These are phyloP conservation scores for Procapra przewalskii DNA, from an alignment of 2,113 vertebrate genomes.

Conservation along the genomic window DNA sequence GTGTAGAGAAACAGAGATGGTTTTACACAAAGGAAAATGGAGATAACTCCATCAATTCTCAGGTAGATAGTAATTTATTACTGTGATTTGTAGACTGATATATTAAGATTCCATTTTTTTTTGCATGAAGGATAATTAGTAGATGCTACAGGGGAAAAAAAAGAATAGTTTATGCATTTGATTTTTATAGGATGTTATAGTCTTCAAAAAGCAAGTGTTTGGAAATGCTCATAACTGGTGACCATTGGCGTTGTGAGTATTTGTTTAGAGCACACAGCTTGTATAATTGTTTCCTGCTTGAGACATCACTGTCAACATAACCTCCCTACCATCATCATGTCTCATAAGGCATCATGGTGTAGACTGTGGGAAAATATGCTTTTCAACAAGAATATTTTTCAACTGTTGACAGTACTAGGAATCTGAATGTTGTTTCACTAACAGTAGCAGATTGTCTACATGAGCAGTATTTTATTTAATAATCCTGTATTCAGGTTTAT, in stretches of 20 bases:
- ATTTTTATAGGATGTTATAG: background rate
- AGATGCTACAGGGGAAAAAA: background rate
- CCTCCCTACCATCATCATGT: background rate
- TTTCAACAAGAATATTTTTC: background rate
- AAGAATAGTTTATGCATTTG: background rate
- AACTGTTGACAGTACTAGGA: background rate
- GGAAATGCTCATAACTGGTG: background rate
- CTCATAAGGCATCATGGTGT: background rate
- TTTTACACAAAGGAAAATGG: constrained; percentile 28
- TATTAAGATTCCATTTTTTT: constrained; percentile 9
- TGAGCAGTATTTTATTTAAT: background rate
- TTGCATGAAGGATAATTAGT: background rate
- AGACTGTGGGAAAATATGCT: background rate
- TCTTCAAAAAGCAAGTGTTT: background rate
- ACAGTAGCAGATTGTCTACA: background rate
- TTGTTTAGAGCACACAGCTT: background rate
- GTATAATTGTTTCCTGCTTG: background rate
- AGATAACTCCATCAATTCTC: background rate
- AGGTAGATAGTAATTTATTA: background rate
- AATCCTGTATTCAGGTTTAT: background rate
- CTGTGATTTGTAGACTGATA: constrained; percentile 1
- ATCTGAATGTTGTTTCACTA: background rate
- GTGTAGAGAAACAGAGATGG: background rate
- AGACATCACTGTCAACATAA: background rate
- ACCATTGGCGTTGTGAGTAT: background rate